Conservation (phyloP, 2,113 vertebrate genomes). For the Etheostoma spectabile region DNA sequence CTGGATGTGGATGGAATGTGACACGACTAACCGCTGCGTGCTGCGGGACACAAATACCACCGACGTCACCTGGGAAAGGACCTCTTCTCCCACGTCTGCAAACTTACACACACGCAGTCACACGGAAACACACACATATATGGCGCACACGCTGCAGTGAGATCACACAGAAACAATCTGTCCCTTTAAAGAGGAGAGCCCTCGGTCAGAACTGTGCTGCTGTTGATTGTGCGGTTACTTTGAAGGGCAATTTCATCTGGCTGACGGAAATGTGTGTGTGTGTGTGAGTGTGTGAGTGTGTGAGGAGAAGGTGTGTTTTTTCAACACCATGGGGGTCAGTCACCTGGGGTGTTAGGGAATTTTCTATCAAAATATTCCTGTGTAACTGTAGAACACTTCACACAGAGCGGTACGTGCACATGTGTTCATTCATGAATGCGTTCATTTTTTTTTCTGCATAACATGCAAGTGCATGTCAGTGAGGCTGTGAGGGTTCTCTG, state of each 20-base stretch:
- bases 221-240: slow-evolving; percentile 78
- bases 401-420: slow-evolving; percentile 26
- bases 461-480: slow-evolving; percentile 49
- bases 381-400: slow-evolving; percentile 73
- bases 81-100: slow-evolving; percentile 39
- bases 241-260: slow-evolving; percentile 79
- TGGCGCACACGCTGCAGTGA: slow-evolving; percentile 1
- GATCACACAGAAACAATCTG: slow-evolving; percentile 43
- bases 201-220: slow-evolving; percentile 54
- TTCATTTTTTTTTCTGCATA: slow-evolving; percentile 31
- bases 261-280: slow-evolving; percentile 61
- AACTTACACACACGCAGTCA: not conserved
- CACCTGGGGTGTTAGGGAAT: slow-evolving; percentile 78
- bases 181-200: slow-evolving; percentile 46
- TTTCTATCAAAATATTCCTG: slow-evolving; percentile 76
- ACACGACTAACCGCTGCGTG: slow-evolving; percentile 55
- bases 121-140: not conserved
- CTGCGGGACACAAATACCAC: slow-evolving; percentile 55
- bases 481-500: not conserved
- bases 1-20: slow-evolving; percentile 68
- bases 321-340: slow-evolving; percentile 69
- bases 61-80: slow-evolving; percentile 47
- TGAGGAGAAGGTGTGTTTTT: slow-evolving; percentile 69
- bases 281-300: slow-evolving; percentile 15
- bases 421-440: slow-evolving; percentile 21